A percentile compares a stretch with the other conserved stretches of the same genome.
These are phyloP conservation scores for Caenorhabditis virilis DNA, from an alignment of 2,888 invertebrate species.

Conservation along the genomic window DNA sequence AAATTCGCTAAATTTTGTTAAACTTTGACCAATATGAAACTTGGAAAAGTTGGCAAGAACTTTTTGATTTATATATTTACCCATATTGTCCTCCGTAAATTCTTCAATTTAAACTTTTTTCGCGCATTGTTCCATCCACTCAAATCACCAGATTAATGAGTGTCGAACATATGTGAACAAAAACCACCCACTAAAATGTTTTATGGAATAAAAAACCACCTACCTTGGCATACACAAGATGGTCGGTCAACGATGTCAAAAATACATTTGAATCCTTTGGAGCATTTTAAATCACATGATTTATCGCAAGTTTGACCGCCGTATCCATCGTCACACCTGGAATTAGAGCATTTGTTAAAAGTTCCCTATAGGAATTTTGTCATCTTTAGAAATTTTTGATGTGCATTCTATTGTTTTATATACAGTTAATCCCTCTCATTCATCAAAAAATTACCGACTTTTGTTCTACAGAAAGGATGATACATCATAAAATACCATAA, in stretches of 20 bases:
- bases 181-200: conserved; percentile 1
- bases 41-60: too few species aligned
- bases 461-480: too few species aligned
- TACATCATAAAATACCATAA: too few species aligned
- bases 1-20: too few species aligned
- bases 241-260: conserved; percentile 5
- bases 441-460: too few species aligned
- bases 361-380: too few species aligned
- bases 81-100: too few species aligned
- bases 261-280: conserved; percentile 11
- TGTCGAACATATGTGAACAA: neutral
- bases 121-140: conserved; percentile 5
- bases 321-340: conserved; percentile 24
- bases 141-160: neutral
- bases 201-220: neutral
- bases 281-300: conserved; percentile 11
- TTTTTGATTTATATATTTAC: conserved; percentile 15
- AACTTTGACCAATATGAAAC: too few species aligned
- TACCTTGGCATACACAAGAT: conserved; percentile 32
- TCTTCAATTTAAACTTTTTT: conserved; percentile 11
- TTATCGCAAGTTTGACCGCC: conserved; percentile 22
- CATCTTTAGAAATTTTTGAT: too few species aligned
- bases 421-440: too few species aligned
- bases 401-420: too few species aligned
- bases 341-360: too few species aligned